phyloP scores from a whole-genome alignment of 2,113 vertebrate species.

The Theropithecus gelada region DNA sequence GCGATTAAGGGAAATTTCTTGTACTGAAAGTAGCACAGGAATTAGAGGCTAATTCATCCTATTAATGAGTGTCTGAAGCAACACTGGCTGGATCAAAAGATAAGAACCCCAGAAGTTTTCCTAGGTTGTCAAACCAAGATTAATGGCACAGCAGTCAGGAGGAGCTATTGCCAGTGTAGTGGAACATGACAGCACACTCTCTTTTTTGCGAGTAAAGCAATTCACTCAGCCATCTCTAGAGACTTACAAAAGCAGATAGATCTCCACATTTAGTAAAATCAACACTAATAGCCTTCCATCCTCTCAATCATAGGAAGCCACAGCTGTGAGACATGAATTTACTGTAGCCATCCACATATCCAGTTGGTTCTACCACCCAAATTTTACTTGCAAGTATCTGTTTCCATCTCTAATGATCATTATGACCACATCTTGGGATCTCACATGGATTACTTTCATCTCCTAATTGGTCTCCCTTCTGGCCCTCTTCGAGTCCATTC shows the following conservation, averaged over 20 bases:
- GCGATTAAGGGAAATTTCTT: not conserved
- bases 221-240: slow-evolving; percentile 68
- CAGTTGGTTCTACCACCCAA: not conserved
- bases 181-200: slow-evolving; percentile 28
- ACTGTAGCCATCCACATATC: not conserved
- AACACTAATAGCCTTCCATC: not conserved
- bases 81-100: slow-evolving; percentile 41
- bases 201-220: slow-evolving; percentile 49
- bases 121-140: slow-evolving; percentile 37
- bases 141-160: slow-evolving; percentile 60
- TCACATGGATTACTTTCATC: not conserved
- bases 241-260: slow-evolving; percentile 42
- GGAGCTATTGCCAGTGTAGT: slow-evolving; percentile 42
- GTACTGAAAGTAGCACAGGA: not conserved
- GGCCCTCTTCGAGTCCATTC: not conserved
- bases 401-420: slow-evolving; percentile 30
- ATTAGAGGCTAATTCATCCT: slow-evolving; percentile 52
- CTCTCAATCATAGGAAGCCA: not conserved
- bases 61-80: slow-evolving; percentile 43
- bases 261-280: slow-evolving; percentile 51
- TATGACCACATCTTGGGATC: not conserved
- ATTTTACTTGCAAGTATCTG: slow-evolving; percentile 3
- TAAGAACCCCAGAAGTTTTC: slow-evolving; percentile 5
- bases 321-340: not conserved
- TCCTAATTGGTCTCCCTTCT: not conserved